phyloP scores from a whole-genome alignment of 2,888 invertebrate genomes.

The Eristalinus aeneus region DNA sequence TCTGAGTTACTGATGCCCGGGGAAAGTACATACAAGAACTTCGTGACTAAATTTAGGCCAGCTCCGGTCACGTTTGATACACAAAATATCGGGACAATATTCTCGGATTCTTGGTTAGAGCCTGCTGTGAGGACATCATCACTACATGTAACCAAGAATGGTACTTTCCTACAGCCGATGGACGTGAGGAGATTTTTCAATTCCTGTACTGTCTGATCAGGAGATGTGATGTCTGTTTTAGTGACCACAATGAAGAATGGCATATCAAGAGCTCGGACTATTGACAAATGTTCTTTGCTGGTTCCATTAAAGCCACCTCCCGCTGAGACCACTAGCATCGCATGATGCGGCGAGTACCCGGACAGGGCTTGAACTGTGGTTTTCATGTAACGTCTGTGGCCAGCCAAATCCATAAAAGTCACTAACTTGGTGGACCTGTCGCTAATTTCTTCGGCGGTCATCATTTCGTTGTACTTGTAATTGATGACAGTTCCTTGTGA shows the following conservation, averaged over 20 bases:
- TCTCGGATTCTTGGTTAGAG: slow-evolving; percentile 85
- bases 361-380: slow-evolving; percentile 97
- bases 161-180: slow-evolving; percentile 85
- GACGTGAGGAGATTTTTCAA: slow-evolving; percentile 85
- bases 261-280: slow-evolving; percentile 89
- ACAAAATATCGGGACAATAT: slow-evolving; percentile 89
- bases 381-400: slow-evolving; percentile 96
- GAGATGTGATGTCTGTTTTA: slow-evolving; percentile 93
- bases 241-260: slow-evolving; percentile 97
- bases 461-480: slow-evolving; percentile 92
- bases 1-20: slow-evolving; percentile 85
- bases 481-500: slow-evolving; percentile 91
- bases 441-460: slow-evolving; percentile 96
- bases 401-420: slow-evolving; percentile 97
- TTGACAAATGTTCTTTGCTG: slow-evolving; percentile 94
- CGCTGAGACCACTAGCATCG: slow-evolving; percentile 91
- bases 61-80: slow-evolving; percentile 95
- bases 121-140: slow-evolving; percentile 88
- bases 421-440: slow-evolving; percentile 95
- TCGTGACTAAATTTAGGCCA: slow-evolving; percentile 90
- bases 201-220: slow-evolving; percentile 82
- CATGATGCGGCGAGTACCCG: slow-evolving; percentile 95
- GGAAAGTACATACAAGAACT: slow-evolving; percentile 91
- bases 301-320: slow-evolving; percentile 90
- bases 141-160: slow-evolving; percentile 84